These are phyloP conservation scores for Euthynnus affinis DNA, from an alignment of 2,797 vertebrate species.

Conservation along the genomic window DNA sequence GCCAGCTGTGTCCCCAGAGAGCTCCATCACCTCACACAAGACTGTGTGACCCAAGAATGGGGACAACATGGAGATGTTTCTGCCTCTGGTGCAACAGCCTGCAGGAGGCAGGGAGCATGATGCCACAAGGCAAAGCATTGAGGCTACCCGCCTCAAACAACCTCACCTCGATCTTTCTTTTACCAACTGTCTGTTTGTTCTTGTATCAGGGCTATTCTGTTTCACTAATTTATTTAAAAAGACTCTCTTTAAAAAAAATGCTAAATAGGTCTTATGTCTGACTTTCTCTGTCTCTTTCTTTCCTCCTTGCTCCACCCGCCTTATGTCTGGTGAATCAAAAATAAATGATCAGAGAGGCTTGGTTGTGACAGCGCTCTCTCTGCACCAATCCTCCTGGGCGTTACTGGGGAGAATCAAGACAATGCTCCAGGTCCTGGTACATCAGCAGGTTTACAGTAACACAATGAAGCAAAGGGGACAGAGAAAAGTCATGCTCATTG, in stretches of 20 bases:
- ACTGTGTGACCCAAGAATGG: conserved; percentile 27
- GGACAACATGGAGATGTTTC: conserved; percentile 49
- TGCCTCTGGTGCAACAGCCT: conserved; percentile 61
- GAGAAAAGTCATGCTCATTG: conserved; percentile 57
- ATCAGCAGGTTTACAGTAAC: conserved; percentile 52
- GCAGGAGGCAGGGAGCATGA: conserved; percentile 54
- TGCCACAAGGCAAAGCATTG: conserved; percentile 51
- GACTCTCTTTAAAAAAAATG: not conserved
- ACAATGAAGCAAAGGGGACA: conserved; percentile 45
- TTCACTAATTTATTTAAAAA: conserved; percentile 20
- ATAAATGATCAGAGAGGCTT: conserved; percentile 72
- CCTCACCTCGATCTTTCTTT: conserved; percentile 21
- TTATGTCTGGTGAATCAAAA: conserved; percentile 71
- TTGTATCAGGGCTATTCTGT: conserved; percentile 1
- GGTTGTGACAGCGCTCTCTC: conserved; percentile 56
- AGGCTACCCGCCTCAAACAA: conserved; percentile 33
- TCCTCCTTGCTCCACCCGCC: conserved; percentile 41
- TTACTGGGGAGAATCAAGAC: conserved; percentile 50
- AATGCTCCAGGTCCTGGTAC: conserved; percentile 47
- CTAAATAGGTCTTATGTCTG: conserved; percentile 29
- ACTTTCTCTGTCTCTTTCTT: conserved; percentile 32
- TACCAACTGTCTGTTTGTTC: not conserved
- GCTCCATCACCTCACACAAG: conserved; percentile 3
- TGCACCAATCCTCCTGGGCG: conserved; percentile 55
- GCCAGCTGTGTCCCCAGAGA: conserved; percentile 31